Evolutionary conservation across 2,113 vertebrate species (phyloP), one percentile per base, ranked within the genome.

Genomic region (Ailurus styani): DNA sequence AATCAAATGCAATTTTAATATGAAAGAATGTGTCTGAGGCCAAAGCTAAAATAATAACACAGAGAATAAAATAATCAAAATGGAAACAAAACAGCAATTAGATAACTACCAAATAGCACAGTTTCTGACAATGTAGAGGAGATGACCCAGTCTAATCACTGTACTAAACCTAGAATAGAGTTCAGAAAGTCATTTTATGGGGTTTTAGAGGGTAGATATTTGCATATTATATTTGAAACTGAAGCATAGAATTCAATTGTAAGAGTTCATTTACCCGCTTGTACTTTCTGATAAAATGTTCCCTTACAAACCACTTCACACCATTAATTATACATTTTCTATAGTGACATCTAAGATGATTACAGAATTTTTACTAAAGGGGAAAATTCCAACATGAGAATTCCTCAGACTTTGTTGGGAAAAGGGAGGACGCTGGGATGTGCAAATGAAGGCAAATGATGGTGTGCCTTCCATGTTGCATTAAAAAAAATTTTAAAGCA

Each of bases 31-130:
- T 57, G 13, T 95, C 84, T 97, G 13, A 95, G 9, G 6, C 21
- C n/a, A 89, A 90, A 90, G 34, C 42, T 96, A 87, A 86, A 88
- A 68, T 93, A 94, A 95, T 57, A 75, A 47, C 55, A 50, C 5
- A 91, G 27, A 93, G 47, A 91, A 86, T 88, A 97, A 97, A 96
- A 85, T 66, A 55, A 90, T 85, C 57, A 97, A 77, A 91, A 93
- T 82, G 84, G 17, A 98, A 95, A 98, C 78, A 93, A 89, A 94
- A 93, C 50, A 94, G 89, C 55, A 97, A 95, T 95, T 97, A 95
- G 52, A 31, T 60, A 91, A 90, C 25, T 91, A 23, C 29, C 87
- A 79, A 90, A 87, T 47, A 88, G 40, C 27, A 82, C 4, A 0
- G 10, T 62, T 94, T 84, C 84, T 93, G 64, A 60, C 86, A 94